Base-by-base conservation (phyloP, 2,113 vertebrate species). In the Leptocoma aspasia region DNA sequence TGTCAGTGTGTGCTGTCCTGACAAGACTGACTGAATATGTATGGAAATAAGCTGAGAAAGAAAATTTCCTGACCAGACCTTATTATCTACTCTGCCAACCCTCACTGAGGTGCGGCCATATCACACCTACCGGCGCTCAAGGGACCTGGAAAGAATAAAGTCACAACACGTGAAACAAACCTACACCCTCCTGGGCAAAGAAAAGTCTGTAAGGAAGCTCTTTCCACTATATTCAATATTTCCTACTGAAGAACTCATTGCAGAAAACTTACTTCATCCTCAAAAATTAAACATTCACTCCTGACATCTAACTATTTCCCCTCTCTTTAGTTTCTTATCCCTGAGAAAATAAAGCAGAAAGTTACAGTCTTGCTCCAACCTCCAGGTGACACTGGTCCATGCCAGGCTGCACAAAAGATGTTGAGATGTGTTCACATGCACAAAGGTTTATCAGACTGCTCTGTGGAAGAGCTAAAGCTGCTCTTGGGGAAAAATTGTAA, bases 11-110 rank as follows among this genome's bases (percentile, higher is more conserved):
- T 39, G 56, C 90, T 87, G 59, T 94, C 63, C 84, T 91, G 81
- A 92, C 93, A 95, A 84, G 81, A 61, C 90, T 8, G 18, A 80
- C 82, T 89, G 81, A 82, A 16, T 80, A 54, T 76, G 82, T 54
- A 94, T 63, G 87, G 84, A 93, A 95, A 92, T 82, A 73, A 88
- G 80, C 54, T 33, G 23, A 70, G 66, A 90, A 88, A 73, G 87
- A 73, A 92, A 66, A 94, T 81, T 70, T 93, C 91, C 91, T 90
- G 79, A 80, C 66, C 92, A 80, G 84, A 80, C 52, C 84, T 89
- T 82, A 87, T 63, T 76, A 88, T 61, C 82, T 92, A 37, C 66
- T 81, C 80, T 1, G 6, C 52, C 80, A 93, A 1, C 79, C 64
- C 42, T 66, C 82, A 52, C 73, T 27, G 54, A 66, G 27, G 30